A percentile compares a stretch with the other conserved stretches of the same genome.
Conservation (phyloP, 2,113 vertebrate genomes). For the Leucosticte australis region DNA sequence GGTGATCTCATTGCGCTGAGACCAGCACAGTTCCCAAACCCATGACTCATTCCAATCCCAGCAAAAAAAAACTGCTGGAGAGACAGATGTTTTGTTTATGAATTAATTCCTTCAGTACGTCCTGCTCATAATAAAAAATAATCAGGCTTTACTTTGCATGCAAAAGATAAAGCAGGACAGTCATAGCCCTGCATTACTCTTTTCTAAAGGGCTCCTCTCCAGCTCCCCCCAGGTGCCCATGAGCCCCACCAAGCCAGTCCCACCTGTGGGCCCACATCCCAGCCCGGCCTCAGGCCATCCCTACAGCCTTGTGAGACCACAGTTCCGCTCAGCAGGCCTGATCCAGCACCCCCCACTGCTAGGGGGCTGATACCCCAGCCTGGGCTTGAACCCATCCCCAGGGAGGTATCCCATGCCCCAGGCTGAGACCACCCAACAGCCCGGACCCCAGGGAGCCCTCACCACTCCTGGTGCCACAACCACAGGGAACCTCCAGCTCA, state of each 20-base stretch:
- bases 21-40: conserved; percentile 10
- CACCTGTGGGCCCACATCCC: fast-evolving
- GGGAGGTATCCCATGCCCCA: not conserved
- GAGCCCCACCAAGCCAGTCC: not conserved
- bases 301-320: not conserved
- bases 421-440: not conserved
- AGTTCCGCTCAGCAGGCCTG: fast-evolving
- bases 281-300: not conserved
- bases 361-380: not conserved
- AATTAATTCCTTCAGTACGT: conserved; percentile 2
- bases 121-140: not conserved
- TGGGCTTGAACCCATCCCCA: not conserved
- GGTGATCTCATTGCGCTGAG: not conserved
- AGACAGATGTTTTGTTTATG: conserved; percentile 28
- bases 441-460: not conserved
- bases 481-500: not conserved
- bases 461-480: fast-evolving
- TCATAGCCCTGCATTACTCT: not conserved
- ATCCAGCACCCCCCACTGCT: not conserved
- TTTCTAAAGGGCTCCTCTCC: fast-evolving
- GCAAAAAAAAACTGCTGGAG: not conserved
- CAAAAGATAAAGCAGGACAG: not conserved
- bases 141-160: not conserved
- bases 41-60: conserved; percentile 2
- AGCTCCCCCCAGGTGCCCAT: fast-evolving